Percentiles rank a stretch among this genome's conserved stretches.
Conservation (phyloP, 2,797 vertebrate species). For the Aulostomus chinensis region DNA sequence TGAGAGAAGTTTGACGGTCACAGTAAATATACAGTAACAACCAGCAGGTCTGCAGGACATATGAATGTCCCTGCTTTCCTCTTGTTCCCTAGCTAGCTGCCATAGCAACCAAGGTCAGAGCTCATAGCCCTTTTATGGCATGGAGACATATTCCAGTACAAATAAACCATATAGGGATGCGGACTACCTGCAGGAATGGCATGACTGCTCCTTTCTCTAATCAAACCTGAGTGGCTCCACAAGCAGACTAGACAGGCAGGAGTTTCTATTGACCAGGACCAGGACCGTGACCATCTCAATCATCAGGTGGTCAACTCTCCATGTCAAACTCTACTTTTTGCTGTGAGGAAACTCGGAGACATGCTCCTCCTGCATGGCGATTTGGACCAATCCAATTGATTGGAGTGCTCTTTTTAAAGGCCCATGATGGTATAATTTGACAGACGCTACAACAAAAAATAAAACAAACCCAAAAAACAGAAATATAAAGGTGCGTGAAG, state of each 20-base stretch:
- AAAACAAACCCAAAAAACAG: conserved; percentile 21
- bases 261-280: too few species aligned
- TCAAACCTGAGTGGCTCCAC: too few species aligned
- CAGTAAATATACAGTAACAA: too few species aligned
- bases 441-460: conserved; percentile 17
- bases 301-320: too few species aligned
- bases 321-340: too few species aligned
- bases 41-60: too few species aligned
- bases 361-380: background rate
- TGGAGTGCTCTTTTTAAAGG: conserved; percentile 20
- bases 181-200: too few species aligned
- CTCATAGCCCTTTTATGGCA: background rate
- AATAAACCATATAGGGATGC: too few species aligned
- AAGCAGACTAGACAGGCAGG: too few species aligned
- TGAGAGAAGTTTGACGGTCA: too few species aligned
- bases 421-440: conserved; percentile 45
- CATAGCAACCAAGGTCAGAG: background rate
- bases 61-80: background rate
- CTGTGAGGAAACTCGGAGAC: background rate
- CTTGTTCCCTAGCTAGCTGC: background rate
- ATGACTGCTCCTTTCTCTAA: too few species aligned
- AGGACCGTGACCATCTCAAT: too few species aligned
- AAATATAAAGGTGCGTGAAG: conserved; percentile 16
- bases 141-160: background rate
- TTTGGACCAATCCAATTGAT: conserved; percentile 26